Evolutionary conservation across 1,140 invertebrate species (phyloP).

Genomic region (Drosophila aff.): DNA sequence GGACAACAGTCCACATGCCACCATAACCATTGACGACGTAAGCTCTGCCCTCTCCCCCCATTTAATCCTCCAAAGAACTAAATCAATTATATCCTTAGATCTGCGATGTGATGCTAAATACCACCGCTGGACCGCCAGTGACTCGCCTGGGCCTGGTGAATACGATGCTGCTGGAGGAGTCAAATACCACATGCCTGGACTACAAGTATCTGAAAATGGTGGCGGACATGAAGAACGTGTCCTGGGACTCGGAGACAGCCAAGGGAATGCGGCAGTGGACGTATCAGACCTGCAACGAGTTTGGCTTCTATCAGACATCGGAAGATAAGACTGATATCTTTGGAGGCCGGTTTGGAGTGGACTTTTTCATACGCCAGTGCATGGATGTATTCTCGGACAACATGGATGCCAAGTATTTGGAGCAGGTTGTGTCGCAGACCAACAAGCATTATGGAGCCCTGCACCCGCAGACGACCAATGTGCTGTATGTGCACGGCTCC

Average conservation of each 20-base stretch:
- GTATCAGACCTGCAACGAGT: slow-evolving; percentile 98
- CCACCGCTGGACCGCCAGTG: slow-evolving; percentile 87
- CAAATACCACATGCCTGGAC: slow-evolving; percentile 92
- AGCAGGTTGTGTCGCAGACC: slow-evolving; percentile 88
- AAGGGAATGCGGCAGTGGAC: slow-evolving; percentile 94
- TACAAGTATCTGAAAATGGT: slow-evolving; percentile 93
- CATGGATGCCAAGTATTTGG: slow-evolving; percentile 72
- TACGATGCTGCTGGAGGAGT: slow-evolving; percentile 88
- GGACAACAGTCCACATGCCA: slow-evolving; percentile 92
- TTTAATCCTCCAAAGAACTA: background rate
- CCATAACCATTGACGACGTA: slow-evolving; percentile 91
- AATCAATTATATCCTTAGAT: slow-evolving; percentile 71
- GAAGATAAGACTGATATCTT: slow-evolving; percentile 90
- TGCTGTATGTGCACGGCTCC: slow-evolving; percentile 95
- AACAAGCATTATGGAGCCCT: slow-evolving; percentile 93
- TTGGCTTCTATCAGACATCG: slow-evolving; percentile 97
- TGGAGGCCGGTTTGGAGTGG: slow-evolving; percentile 90
- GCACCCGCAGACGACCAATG: slow-evolving; percentile 89
- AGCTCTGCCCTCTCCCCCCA: background rate
- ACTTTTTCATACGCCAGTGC: slow-evolving; percentile 94
- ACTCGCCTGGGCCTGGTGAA: slow-evolving; percentile 91
- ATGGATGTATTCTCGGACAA: slow-evolving; percentile 91
- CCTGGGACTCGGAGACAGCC: slow-evolving; percentile 88
- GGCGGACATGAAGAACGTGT: slow-evolving; percentile 88
- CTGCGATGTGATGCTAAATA: slow-evolving; percentile 91